These are phyloP conservation scores for Sparus aurata DNA, from an alignment of 2,797 vertebrate species.

Conservation along the genomic window DNA sequence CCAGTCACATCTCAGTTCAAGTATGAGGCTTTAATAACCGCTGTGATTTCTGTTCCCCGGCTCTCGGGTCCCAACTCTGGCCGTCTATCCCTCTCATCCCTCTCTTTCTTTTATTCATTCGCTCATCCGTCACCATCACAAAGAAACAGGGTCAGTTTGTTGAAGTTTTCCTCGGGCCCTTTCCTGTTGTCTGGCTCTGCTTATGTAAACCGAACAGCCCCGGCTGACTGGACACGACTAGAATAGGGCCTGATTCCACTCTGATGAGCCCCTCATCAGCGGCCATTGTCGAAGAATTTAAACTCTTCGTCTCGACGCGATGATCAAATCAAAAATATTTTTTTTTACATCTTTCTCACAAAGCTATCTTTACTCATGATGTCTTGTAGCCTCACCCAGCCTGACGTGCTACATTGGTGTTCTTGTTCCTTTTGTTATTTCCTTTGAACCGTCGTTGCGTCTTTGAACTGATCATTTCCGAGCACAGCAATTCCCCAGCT, in stretches of 20 bases:
- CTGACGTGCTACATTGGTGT: conserved; percentile 25
- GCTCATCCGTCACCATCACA: conserved; percentile 35
- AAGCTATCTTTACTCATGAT: conserved; percentile 18
- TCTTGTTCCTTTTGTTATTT: conserved; percentile 47
- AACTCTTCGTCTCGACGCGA: conserved; percentile 17
- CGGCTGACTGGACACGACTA: conserved; percentile 56
- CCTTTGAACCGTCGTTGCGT: conserved; percentile 33
- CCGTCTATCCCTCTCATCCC: conserved; percentile 20
- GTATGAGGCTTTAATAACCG: conserved; percentile 50
- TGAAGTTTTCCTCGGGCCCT: conserved; percentile 46
- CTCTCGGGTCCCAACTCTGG: conserved; percentile 40
- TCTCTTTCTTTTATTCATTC: conserved; percentile 22
- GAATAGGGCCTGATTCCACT: conserved; percentile 52
- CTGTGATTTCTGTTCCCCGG: conserved; percentile 27
- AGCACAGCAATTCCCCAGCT: conserved; percentile 38
- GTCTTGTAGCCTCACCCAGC: conserved; percentile 6
- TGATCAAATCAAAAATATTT: conserved; percentile 44
- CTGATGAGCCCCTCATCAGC: conserved; percentile 39
- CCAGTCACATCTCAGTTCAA: conserved; percentile 63
- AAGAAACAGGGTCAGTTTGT: conserved; percentile 52
- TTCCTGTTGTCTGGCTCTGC: conserved; percentile 56
- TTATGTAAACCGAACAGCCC: conserved; percentile 69
- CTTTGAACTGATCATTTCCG: conserved; percentile 47
- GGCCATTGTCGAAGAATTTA: conserved; percentile 31
- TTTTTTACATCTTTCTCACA: conserved; percentile 21